A percentile compares a stretch with the other conserved stretches of the same genome.
phyloP scores from a whole-genome alignment of 2,113 vertebrate species.

The Muntiacus reevesi region DNA sequence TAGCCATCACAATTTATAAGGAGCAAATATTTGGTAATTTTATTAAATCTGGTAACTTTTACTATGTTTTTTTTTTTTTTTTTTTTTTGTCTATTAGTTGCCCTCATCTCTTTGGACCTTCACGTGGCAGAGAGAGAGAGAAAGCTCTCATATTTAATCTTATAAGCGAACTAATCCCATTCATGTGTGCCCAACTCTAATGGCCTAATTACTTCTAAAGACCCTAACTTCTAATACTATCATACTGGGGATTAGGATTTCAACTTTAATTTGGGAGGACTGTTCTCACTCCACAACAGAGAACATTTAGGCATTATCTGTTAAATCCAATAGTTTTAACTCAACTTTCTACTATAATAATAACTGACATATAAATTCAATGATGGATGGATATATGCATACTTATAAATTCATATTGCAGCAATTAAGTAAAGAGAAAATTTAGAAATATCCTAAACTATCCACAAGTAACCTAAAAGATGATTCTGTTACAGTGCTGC shows the following conservation, averaged over 20 bases:
- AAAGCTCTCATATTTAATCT: neutral
- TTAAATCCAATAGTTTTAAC: neutral
- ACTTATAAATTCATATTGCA: neutral
- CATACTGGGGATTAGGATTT: neutral
- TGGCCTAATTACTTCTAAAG: neutral
- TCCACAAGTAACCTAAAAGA: neutral
- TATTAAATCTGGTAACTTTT: neutral
- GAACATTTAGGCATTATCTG: neutral
- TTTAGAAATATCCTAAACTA: neutral
- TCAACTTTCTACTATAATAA: neutral
- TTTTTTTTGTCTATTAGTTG: neutral
- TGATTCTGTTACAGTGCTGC: neutral
- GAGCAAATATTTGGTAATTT: neutral
- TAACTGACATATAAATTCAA: neutral
- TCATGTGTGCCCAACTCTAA: neutral
- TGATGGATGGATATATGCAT: neutral
- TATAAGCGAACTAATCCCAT: neutral
- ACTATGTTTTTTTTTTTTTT: neutral
- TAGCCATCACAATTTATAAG: neutral
- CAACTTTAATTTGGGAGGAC: neutral
- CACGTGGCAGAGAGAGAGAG: neutral
- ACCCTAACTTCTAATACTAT: neutral
- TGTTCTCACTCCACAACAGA: neutral
- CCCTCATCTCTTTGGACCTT: neutral
- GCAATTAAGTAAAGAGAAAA: neutral